phyloP scores from a whole-genome alignment of 1,140 invertebrate genomes.

The Liolophura sinensis region DNA sequence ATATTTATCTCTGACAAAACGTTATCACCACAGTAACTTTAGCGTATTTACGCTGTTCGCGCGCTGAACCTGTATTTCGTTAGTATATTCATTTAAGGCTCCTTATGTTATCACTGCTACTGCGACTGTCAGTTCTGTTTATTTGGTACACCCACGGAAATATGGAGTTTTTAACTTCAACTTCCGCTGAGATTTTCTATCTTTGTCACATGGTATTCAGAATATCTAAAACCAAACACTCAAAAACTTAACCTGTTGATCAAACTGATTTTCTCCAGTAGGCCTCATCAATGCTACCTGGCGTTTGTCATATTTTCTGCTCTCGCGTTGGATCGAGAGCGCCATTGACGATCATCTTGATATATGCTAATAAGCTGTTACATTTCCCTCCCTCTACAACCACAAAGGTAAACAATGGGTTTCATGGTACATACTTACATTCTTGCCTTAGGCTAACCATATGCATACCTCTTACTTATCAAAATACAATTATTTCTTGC shows the following conservation, averaged over 20 bases:
- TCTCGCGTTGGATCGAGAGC: constrained; percentile 29
- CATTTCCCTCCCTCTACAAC: constrained; percentile 6
- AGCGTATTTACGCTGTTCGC: too few relatives aligned
- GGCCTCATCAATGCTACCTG: constrained; percentile 23
- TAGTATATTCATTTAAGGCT: too few relatives aligned
- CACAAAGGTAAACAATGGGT: too few relatives aligned
- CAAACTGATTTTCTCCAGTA: constrained; percentile 20
- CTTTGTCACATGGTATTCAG: neutral
- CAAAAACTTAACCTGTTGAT: constrained; percentile 15
- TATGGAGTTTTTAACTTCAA: constrained; percentile 3
- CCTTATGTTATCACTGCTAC: constrained; percentile 7
- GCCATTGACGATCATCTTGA: constrained; percentile 36
- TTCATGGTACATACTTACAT: too few relatives aligned
- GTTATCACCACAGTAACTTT: too few relatives aligned
- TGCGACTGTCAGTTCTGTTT: constrained; percentile 10
- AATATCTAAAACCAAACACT: constrained; percentile 5
- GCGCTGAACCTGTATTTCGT: too few relatives aligned
- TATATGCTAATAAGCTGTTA: constrained; percentile 31
- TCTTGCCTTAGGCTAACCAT: too few relatives aligned
- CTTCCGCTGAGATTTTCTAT: constrained; percentile 7
- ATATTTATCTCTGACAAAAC: too few relatives aligned
- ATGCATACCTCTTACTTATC: too few relatives aligned
- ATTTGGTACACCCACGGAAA: constrained; percentile 9
- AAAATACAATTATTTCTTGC: too few relatives aligned
- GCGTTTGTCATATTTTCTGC: constrained; percentile 24